Conservation (phyloP, 2,113 vertebrate genomes). For the Danionella cerebrum region DNA sequence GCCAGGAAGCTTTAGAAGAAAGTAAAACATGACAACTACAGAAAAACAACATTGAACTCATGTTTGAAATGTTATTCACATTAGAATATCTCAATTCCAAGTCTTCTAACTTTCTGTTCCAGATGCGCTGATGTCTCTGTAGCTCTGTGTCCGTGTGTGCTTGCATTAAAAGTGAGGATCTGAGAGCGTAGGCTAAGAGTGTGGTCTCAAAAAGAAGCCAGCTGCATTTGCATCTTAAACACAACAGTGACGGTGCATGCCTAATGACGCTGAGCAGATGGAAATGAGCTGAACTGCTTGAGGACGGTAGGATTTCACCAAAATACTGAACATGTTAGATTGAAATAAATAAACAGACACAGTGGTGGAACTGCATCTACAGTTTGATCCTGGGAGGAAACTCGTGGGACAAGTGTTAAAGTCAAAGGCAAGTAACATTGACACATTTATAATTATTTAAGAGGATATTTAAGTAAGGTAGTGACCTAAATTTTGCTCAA, state of each 20-base stretch:
- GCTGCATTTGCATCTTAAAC: constrained; percentile 15
- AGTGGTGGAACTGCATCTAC: neutral
- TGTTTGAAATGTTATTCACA: no score
- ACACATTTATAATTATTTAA: no score
- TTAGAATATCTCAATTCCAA: no score
- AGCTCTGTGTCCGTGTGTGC: neutral
- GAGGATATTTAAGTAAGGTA: no score
- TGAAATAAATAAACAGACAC: neutral
- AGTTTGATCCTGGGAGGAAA: neutral
- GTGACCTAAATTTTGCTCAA: no score
- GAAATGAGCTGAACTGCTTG: neutral
- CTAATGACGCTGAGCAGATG: constrained; percentile 28
- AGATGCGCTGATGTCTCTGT: no score
- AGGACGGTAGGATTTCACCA: neutral
- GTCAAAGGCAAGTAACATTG: neutral
- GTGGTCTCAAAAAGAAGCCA: neutral
- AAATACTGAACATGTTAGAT: constrained; percentile 16
- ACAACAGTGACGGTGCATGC: constrained; percentile 24
- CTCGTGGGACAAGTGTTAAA: neutral
- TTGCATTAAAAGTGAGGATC: constrained; percentile 10
- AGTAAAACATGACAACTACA: no score
- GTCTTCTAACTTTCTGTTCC: no score
- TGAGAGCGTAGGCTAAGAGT: neutral
- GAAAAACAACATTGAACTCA: no score
- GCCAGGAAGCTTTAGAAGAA: no score